Evolutionary conservation across 2,113 vertebrate genomes (phyloP).

Genomic region (Myotis lucifugus): DNA sequence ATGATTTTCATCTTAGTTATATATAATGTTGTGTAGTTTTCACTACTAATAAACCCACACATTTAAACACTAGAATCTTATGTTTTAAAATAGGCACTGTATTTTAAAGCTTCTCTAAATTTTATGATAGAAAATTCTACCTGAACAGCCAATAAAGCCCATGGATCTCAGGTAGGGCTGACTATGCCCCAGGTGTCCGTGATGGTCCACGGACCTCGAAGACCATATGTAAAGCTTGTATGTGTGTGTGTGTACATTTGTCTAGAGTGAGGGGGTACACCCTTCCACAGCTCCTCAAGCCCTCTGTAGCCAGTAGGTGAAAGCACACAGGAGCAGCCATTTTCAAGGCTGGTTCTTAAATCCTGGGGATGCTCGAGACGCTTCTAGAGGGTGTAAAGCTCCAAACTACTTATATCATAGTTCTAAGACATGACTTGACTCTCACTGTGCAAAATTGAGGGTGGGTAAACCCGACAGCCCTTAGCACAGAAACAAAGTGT

Average conservation of each 20-base stretch:
- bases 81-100: not conserved
- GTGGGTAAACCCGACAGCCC: not conserved
- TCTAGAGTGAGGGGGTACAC: not conserved
- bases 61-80: not conserved
- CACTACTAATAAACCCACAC: too few relatives aligned
- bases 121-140: not conserved
- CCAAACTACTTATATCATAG: not conserved
- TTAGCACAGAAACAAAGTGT: not conserved
- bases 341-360: not conserved
- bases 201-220: not conserved
- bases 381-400: not conserved
- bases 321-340: not conserved
- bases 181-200: not conserved
- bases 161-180: not conserved
- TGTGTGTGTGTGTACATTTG: not conserved
- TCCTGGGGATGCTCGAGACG: not conserved
- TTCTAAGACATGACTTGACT: not conserved
- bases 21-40: not conserved
- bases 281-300: not conserved
- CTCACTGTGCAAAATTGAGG: not conserved
- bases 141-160: not conserved
- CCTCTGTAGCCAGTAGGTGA: not conserved
- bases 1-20: not conserved
- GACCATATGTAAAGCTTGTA: not conserved
- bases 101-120: not conserved